Evolutionary conservation across 2,888 invertebrate genomes (phyloP).

Genomic region (Agriotes lineatus): DNA sequence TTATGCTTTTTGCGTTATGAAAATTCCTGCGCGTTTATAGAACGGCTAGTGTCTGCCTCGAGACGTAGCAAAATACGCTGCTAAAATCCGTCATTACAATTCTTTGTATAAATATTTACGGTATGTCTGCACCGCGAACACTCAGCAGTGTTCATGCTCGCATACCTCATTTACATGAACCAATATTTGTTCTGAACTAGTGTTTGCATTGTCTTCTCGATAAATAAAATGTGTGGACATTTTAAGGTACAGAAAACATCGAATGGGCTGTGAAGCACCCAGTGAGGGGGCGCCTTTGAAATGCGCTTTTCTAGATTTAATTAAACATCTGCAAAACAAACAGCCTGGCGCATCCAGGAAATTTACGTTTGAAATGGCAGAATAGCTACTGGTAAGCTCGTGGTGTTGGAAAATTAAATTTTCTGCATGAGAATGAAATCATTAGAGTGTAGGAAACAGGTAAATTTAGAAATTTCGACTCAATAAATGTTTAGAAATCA

Average conservation of each 20-base stretch:
- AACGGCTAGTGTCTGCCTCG: neutral
- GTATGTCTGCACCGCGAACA: constrained; percentile 17
- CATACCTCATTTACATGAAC: constrained; percentile 23
- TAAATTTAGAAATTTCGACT: too few relatives aligned
- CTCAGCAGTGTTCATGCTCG: constrained; percentile 2
- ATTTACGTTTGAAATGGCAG: too few relatives aligned
- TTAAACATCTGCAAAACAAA: too few relatives aligned
- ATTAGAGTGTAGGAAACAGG: too few relatives aligned
- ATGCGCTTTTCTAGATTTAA: too few relatives aligned
- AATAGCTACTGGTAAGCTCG: too few relatives aligned
- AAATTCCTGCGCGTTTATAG: neutral
- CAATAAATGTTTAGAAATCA: too few relatives aligned
- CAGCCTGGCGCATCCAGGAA: too few relatives aligned
- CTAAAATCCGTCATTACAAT: constrained; percentile 12
- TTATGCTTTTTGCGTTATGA: neutral
- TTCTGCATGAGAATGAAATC: too few relatives aligned
- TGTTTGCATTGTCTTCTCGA: constrained; percentile 14
- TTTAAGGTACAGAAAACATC: constrained; percentile 1
- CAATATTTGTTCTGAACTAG: constrained; percentile 22
- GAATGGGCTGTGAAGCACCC: neutral
- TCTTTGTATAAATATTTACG: constrained; percentile 25
- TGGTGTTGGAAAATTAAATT: too few relatives aligned
- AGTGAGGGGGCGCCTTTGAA: too few relatives aligned
- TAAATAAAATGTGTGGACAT: constrained; percentile 12
- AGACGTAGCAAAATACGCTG: neutral